phyloP scores from a whole-genome alignment of 2,888 invertebrate species.

The Dicyrtoma fusca region DNA sequence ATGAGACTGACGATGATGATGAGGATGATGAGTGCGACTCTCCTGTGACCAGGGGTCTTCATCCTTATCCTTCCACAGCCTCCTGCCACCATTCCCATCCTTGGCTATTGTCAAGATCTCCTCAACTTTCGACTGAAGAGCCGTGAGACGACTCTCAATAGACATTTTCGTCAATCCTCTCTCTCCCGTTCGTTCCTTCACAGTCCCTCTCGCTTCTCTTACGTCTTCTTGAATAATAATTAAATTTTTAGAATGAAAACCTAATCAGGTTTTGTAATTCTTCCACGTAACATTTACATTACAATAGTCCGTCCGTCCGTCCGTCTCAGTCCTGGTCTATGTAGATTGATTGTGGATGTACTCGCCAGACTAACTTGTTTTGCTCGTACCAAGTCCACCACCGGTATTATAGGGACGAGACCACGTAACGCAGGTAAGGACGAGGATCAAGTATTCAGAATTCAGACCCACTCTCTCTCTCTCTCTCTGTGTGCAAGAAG shows the following conservation, averaged over 20 bases:
- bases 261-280: slow-evolving; percentile 36
- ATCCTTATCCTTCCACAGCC: slow-evolving; percentile 9
- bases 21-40: slow-evolving; percentile 16
- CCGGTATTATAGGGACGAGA: too few relatives aligned
- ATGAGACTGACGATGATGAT: slow-evolving; percentile 11
- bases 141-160: slow-evolving; percentile 52
- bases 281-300: slow-evolving; percentile 30
- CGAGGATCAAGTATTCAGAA: not conserved
- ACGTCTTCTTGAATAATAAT: slow-evolving; percentile 10
- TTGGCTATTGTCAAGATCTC: slow-evolving; percentile 46
- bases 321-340: not conserved
- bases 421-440: too few relatives aligned
- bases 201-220: not conserved
- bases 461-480: not conserved
- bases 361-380: too few relatives aligned
- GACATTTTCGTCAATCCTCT: slow-evolving; percentile 46
- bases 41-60: slow-evolving; percentile 33
- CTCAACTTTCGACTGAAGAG: slow-evolving; percentile 52
- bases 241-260: slow-evolving; percentile 24
- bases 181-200: not conserved
- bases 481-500: not conserved
- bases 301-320: not conserved
- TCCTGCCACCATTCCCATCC: slow-evolving; percentile 31
- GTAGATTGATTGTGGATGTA: too few relatives aligned
- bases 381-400: not conserved